Evolutionary conservation across 2,113 vertebrate genomes (phyloP).

Genomic region (Mesembrinibis cayennensis): DNA sequence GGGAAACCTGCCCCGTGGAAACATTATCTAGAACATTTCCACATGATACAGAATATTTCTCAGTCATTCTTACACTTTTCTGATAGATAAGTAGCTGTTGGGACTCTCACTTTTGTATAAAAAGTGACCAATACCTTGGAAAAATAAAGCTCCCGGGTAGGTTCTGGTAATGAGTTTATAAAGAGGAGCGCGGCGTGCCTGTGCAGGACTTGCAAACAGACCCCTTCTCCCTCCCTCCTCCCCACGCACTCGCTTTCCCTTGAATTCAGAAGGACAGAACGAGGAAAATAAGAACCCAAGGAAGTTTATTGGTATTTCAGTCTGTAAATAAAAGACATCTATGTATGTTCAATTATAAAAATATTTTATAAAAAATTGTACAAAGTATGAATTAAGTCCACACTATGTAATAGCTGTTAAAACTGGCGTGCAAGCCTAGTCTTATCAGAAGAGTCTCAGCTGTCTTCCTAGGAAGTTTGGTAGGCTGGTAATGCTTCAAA

Average conservation of each 20-base stretch:
- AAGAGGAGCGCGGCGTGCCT: not conserved
- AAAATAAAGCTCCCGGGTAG: not conserved
- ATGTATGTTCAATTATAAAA: conserved; percentile 19
- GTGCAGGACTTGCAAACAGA: not conserved
- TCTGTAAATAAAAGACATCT: conserved; percentile 30
- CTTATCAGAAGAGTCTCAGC: not conserved
- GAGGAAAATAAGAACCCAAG: not conserved
- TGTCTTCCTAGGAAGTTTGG: not conserved
- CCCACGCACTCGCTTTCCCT: not conserved
- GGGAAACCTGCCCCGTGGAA: not conserved
- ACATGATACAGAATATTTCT: not conserved
- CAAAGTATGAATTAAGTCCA: not conserved
- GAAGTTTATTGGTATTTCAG: conserved; percentile 65
- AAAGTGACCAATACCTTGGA: not conserved
- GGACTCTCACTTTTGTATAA: not conserved
- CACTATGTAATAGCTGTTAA: not conserved
- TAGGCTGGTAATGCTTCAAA: not conserved
- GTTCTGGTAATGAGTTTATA: not conserved
- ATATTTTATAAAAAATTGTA: not conserved
- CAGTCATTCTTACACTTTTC: not conserved
- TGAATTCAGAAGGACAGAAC: not conserved
- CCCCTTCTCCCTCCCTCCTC: not conserved
- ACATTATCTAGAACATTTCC: not conserved
- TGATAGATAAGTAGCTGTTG: not conserved
- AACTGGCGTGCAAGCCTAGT: not conserved